Base-by-base conservation (phyloP, 1,140 invertebrate genomes). In the Portunus trituberculatus region DNA sequence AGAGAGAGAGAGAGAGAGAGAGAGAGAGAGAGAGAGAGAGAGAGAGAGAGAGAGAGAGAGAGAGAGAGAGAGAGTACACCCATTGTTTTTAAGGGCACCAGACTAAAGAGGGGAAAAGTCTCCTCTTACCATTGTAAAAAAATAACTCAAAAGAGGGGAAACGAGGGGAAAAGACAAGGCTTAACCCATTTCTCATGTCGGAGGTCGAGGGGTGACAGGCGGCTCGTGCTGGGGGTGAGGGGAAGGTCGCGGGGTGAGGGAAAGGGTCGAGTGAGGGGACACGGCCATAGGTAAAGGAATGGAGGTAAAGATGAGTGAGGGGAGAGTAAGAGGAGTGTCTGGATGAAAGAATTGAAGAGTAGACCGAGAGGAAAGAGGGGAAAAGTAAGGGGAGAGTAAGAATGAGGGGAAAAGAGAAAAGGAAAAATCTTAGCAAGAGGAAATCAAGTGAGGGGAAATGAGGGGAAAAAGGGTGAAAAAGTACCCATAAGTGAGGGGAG, bases 201-300 rank as follows among this genome's bases (percentile, higher is more conserved):
- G 91, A 59, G 91, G 91, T 92, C 91, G 91, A 31, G 39, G 67
- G 91, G 91, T 82, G 91, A 83, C 67, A 39, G n/a, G 31, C 20
- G 91, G 91, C 91, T 83, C 67, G 67, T 92, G 67, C 10, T 31
- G n/a, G 39, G 76, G 67, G 32, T 52, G 67, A 91, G 89, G 89
- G 29, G 39, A 25, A 45, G 91, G 76, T 92, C 76, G 76, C 52
- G n/a, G 76, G 90, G 90, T 67, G 48, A 91, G 76, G 48, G 39
- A 39, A 39, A 39, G 39, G 39, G 39, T 39, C 39, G 1, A 39
- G 39, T 39, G 39, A 39, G 39, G 39, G 39, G 39, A 39, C 1
- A 39, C 39, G 39, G 6, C 39, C 39, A 6, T 39, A 39, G 39
- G 39, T 39, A 6, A 39, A 39, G 39, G 39, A 39, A 39, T 39